Base-by-base conservation (phyloP, 2,113 vertebrate species). In the Mungos mungo region DNA sequence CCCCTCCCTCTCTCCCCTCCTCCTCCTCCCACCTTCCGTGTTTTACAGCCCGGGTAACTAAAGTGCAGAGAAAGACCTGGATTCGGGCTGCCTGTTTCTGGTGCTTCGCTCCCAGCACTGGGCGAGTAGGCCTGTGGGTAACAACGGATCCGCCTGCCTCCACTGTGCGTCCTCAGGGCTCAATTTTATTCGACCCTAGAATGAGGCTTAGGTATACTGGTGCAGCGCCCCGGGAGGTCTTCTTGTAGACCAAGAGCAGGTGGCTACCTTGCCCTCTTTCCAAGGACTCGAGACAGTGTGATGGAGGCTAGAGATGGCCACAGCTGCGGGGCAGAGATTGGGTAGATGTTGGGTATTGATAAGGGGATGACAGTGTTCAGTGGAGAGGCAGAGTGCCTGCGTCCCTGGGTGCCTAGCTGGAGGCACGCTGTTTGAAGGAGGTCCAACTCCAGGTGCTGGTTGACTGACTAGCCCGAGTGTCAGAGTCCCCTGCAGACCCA, bases 341-440 rank as follows among this genome's bases (percentile, higher is more conserved):
- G 15, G 38, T n/a, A 71, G 41, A 21, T 6, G n/a, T 25, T 60
- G 65, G 63, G n/a, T 52, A 25, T 16, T n/a, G 47, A 35, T 2
- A 7, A 41, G 25, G 41, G 18, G 18, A 33, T 25, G 50, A 33
- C 11, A 2, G 21, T 8, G 74, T 71, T 57, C 41, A 0, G 68
- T 29, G 72, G 25, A 21, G 38, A 41, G 50, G 72, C 35, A 14
- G n/a, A 69, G 38, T 60, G 57, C 25, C 19, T 52, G 14, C 7
- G 45, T 69, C 33, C 15, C 45, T 7, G 1, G 18, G 38, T 4
- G 3, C 15, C 2, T n/a, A 15, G 35, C 3, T 0, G 9, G 1
- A 63, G 21, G 41, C 33, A 7, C 0, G 7, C 16, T 15, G 5
- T 69, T 60, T 3, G 54, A 38, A 63, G 54, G 31, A 31, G 15